A percentile compares a stretch with the other conserved stretches of the same genome.
phyloP scores from a whole-genome alignment of 2,797 vertebrate species.

The Thunnus albacares region DNA sequence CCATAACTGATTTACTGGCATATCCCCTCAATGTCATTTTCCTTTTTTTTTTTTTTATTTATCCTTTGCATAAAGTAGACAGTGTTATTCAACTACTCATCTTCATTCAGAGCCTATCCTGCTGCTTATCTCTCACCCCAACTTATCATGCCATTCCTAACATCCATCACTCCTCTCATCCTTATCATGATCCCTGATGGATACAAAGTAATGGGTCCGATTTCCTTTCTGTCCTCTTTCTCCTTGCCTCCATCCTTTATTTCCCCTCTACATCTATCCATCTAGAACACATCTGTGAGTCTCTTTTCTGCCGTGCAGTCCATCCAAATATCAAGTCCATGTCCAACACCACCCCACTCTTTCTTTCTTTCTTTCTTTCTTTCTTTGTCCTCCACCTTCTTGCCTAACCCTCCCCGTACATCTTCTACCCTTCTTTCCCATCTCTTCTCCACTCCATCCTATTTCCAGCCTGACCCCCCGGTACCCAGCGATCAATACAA shows the following conservation, averaged over 20 bases:
- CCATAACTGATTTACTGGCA: neutral
- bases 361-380: no score
- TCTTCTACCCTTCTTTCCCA: neutral
- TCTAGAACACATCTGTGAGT: neutral
- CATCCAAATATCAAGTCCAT: slow-evolving; percentile 23
- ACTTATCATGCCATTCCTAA: slow-evolving; percentile 28
- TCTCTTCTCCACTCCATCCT: slow-evolving; percentile 8
- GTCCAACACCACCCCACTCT: slow-evolving; percentile 8
- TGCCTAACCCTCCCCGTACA: slow-evolving; percentile 1
- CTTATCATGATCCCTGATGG: slow-evolving; percentile 58
- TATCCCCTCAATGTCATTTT: slow-evolving; percentile 35
- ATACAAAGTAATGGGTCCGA: slow-evolving; percentile 47
- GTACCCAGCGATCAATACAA: slow-evolving; percentile 65
- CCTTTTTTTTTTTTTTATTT: slow-evolving; percentile 36
- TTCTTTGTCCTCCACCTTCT: slow-evolving; percentile 21
- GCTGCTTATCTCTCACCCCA: slow-evolving; percentile 31
- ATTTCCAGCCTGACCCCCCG: slow-evolving; percentile 45
- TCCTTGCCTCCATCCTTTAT: slow-evolving; percentile 39
- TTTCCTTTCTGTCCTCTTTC: slow-evolving; percentile 39
- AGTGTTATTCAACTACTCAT: slow-evolving; percentile 41
- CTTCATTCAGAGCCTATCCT: slow-evolving; percentile 41
- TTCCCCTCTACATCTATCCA: slow-evolving; percentile 28
- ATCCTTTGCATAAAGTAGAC: slow-evolving; percentile 27
- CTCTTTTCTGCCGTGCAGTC: slow-evolving; percentile 3
- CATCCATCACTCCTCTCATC: slow-evolving; percentile 68